phyloP scores from a whole-genome alignment of 2,797 vertebrate species.

The Gambelia wislizenii region DNA sequence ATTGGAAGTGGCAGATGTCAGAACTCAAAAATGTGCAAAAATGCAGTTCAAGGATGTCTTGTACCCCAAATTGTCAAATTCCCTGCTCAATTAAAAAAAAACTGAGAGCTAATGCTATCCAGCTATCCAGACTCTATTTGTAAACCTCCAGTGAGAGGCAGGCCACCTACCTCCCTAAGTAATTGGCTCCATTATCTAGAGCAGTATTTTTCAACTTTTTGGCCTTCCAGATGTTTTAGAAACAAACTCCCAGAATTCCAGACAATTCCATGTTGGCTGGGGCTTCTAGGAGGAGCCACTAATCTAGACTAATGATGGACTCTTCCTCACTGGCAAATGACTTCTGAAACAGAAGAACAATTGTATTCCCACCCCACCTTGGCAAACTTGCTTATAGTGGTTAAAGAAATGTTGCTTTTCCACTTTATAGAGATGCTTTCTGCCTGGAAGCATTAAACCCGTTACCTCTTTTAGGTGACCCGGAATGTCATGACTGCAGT shows the following conservation, averaged over 20 bases:
- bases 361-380: no score
- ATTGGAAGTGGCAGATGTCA: not conserved
- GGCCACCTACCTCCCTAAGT: not conserved
- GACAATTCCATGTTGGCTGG: not conserved
- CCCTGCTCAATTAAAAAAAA: not conserved
- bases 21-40: not conserved
- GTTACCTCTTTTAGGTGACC: constrained; percentile 84
- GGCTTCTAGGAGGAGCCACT: not conserved
- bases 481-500: constrained; percentile 90
- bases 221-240: not conserved
- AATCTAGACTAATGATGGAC: not conserved
- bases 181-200: not conserved
- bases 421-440: not conserved
- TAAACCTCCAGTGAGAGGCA: not conserved
- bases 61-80: not conserved
- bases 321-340: not conserved
- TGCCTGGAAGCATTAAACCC: not conserved
- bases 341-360: not conserved
- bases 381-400: not conserved
- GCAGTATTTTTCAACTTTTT: not conserved
- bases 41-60: no score
- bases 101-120: not conserved
- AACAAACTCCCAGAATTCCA: not conserved
- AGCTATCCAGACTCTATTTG: not conserved
- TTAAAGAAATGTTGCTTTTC: not conserved